Conservation (phyloP, 2,888 invertebrate species). For the Dolomedes plantarius region DNA sequence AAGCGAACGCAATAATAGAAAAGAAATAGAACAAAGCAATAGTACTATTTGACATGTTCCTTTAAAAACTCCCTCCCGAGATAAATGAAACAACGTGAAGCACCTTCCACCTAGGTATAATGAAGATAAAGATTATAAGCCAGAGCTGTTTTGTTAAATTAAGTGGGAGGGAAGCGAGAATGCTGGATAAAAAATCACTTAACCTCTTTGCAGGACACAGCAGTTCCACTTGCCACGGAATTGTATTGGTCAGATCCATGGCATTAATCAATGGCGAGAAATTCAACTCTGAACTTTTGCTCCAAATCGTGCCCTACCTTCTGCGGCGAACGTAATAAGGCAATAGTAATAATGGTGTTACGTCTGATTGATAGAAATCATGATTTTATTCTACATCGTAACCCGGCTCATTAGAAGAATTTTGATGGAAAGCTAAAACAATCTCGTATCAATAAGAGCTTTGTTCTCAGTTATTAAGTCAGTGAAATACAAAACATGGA, state of each 20-base stretch:
- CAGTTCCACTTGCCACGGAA: background rate
- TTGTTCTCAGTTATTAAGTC: too few species aligned
- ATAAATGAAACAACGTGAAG: background rate
- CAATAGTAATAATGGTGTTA: constrained; percentile 55
- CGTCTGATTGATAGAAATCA: constrained; percentile 55
- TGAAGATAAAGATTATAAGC: constrained; percentile 5
- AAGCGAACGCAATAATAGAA: background rate
- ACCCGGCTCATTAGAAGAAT: constrained; percentile 8
- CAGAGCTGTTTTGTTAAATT: background rate
- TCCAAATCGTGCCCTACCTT: constrained; percentile 55
- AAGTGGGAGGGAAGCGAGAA: constrained; percentile 4
- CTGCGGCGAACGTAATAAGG: constrained; percentile 29
- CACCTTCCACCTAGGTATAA: background rate
- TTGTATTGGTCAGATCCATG: constrained; percentile 28
- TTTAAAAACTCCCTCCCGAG: background rate
- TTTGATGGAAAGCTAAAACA: too few species aligned
- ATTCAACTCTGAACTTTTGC: constrained; percentile 66
- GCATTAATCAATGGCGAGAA: constrained; percentile 48
- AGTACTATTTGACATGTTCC: background rate
- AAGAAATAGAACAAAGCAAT: background rate
- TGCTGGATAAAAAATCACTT: constrained; percentile 26
- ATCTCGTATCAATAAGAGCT: too few species aligned
- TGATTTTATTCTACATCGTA: constrained; percentile 33
- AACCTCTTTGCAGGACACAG: constrained; percentile 48
- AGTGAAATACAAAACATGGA: too few species aligned